Evolutionary conservation across 2,888 invertebrate species (phyloP).

Genomic region (Drosophila nigricruria): DNA sequence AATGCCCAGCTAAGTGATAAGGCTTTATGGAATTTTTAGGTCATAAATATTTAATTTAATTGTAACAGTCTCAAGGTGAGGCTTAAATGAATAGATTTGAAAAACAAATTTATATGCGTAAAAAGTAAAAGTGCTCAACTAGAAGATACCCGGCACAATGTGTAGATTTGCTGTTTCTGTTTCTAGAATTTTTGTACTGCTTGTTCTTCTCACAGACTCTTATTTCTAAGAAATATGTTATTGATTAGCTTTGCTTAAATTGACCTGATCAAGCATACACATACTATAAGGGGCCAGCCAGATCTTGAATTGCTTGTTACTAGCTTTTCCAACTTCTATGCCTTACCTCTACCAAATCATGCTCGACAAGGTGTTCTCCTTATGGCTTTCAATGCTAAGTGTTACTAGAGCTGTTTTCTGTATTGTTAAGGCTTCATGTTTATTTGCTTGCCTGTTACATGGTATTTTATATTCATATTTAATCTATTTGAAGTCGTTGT

Average conservation of each 20-base stretch:
- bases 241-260: too few species aligned
- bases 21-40: background rate
- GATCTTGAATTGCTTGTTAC: background rate
- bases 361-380: too few species aligned
- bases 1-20: background rate
- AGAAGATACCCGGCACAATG: background rate
- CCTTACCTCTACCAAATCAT: too few species aligned
- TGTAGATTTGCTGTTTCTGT: background rate
- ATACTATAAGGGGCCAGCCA: background rate
- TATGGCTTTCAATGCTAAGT: too few species aligned
- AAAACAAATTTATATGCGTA: background rate
- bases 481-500: background rate
- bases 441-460: too few species aligned
- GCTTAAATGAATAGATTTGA: background rate
- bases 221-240: too few species aligned
- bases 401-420: too few species aligned
- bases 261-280: background rate
- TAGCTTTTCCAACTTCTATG: too few species aligned
- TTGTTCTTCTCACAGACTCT: too few species aligned
- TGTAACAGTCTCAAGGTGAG: background rate
- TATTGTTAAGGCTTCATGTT: too few species aligned
- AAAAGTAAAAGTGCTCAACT: background rate
- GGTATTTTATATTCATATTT: background rate
- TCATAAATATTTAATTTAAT: background rate
- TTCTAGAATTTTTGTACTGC: background rate